Conservation (phyloP, 1,140 invertebrate species). For the Meteorus sp. region DNA sequence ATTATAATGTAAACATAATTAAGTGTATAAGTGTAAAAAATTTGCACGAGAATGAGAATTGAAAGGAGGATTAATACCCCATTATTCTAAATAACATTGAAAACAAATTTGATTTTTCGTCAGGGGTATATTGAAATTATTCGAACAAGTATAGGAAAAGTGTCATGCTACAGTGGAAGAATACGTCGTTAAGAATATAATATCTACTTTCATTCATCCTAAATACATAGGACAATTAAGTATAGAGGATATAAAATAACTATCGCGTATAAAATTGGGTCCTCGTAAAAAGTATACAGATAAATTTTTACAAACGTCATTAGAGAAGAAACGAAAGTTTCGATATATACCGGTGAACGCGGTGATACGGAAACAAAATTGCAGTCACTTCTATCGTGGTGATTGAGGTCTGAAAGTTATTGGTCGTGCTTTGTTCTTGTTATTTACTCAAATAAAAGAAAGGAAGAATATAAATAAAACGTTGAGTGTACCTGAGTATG, state of each 20-base stretch:
- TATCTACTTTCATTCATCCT: background rate
- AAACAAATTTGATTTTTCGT: too few species aligned
- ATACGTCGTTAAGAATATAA: too few species aligned
- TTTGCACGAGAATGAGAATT: conserved; percentile 7
- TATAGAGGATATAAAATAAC: background rate
- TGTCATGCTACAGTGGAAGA: too few species aligned
- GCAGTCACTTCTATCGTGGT: background rate
- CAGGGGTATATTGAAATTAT: too few species aligned
- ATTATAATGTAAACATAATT: background rate
- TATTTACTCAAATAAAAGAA: background rate
- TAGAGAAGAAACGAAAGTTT: conserved; percentile 17
- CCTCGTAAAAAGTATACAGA: too few species aligned
- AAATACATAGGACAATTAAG: background rate
- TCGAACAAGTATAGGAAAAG: too few species aligned
- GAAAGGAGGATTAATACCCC: too few species aligned
- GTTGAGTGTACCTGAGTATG: too few species aligned
- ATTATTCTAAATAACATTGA: too few species aligned
- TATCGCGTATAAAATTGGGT: background rate
- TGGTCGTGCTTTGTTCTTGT: too few species aligned
- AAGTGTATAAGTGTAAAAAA: too few species aligned
- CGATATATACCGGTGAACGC: background rate
- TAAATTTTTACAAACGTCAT: conserved; percentile 12
- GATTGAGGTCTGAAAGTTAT: background rate
- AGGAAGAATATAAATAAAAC: background rate
- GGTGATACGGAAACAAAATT: conserved; percentile 18